Percentiles rank a stretch among this genome's conserved stretches.
Evolutionary conservation across 2,888 invertebrate species (phyloP).

Genomic region (Xanthorhoe spadicearia): DNA sequence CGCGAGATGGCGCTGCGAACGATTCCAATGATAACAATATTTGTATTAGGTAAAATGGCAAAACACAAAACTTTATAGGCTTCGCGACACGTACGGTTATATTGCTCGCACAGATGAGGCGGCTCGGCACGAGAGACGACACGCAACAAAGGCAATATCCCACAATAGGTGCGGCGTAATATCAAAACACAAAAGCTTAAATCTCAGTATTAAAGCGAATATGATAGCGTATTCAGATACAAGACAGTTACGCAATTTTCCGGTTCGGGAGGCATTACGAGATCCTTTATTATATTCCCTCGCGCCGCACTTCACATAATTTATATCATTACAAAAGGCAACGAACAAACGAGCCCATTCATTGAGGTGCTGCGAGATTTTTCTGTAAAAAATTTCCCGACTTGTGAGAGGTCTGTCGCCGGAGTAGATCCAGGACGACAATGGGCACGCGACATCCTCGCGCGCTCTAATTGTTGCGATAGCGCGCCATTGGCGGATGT

Average conservation of each 20-base stretch:
- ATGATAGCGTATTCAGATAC: constrained; percentile 50
- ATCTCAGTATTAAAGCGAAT: constrained; percentile 42
- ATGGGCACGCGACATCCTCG: constrained; percentile 59
- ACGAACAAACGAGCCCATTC: constrained; percentile 61
- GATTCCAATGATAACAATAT: neutral
- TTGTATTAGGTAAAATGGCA: constrained; percentile 1
- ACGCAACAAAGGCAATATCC: constrained; percentile 32
- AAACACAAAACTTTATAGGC: constrained; percentile 1
- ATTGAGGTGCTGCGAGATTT: constrained; percentile 45
- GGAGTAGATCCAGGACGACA: constrained; percentile 57
- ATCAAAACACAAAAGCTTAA: constrained; percentile 36
- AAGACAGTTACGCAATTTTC: constrained; percentile 60
- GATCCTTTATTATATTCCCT: constrained; percentile 55
- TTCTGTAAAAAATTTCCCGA: constrained; percentile 53
- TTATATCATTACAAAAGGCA: constrained; percentile 60
- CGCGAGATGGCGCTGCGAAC: constrained; percentile 1
- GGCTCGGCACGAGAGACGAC: constrained; percentile 16
- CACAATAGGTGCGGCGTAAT: constrained; percentile 29
- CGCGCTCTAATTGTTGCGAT: constrained; percentile 62
- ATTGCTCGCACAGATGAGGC: constrained; percentile 14
- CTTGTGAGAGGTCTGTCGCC: constrained; percentile 49
- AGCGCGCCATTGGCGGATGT: constrained; percentile 67
- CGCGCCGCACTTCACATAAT: constrained; percentile 49
- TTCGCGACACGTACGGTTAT: constrained; percentile 1
- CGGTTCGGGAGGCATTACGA: constrained; percentile 51